A percentile compares a stretch with the other conserved stretches of the same genome.
These are phyloP conservation scores for Parambassis ranga DNA, from an alignment of 2,797 vertebrate species.

Conservation along the genomic window DNA sequence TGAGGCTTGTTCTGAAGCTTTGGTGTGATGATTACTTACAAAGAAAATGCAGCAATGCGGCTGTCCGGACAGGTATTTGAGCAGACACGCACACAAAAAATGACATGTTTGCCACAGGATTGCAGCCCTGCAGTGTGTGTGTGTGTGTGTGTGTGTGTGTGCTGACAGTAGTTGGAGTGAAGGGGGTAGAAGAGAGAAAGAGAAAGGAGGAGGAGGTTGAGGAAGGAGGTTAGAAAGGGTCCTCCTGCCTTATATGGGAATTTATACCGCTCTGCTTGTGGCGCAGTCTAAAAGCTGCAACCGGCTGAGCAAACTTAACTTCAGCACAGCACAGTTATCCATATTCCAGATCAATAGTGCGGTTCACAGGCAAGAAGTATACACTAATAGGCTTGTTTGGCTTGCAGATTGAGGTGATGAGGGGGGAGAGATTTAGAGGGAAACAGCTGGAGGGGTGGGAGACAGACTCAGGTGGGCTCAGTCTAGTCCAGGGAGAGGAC, in stretches of 20 bases:
- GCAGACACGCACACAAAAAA: neutral
- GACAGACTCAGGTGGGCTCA: conserved; percentile 77
- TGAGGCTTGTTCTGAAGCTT: conserved; percentile 33
- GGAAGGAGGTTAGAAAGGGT: conserved; percentile 62
- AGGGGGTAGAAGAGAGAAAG: conserved; percentile 47
- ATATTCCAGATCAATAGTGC: conserved; percentile 31
- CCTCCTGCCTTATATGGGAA: conserved; percentile 82
- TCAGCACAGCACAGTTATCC: conserved; percentile 13
- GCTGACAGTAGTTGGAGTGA: conserved; percentile 43
- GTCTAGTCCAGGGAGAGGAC: conserved; percentile 66
- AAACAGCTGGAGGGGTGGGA: conserved; percentile 72
- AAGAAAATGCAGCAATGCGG: conserved; percentile 8
- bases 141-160: conserved; percentile 15
- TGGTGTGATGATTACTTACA: conserved; percentile 24
- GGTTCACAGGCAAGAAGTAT: conserved; percentile 12
- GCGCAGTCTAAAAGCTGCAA: conserved; percentile 60
- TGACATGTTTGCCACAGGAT: conserved; percentile 1
- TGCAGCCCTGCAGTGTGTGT: conserved; percentile 12
- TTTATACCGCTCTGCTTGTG: conserved; percentile 67
- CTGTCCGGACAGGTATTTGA: conserved; percentile 21
- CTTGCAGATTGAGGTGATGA: neutral
- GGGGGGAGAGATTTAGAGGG: conserved; percentile 11
- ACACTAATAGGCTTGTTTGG: neutral
- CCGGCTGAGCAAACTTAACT: conserved; percentile 18
- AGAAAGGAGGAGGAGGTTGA: conserved; percentile 38